Percentiles rank a stretch among this genome's conserved stretches.
Evolutionary conservation across 2,797 vertebrate genomes (phyloP).

Genomic region (Diplodus puntazzo): DNA sequence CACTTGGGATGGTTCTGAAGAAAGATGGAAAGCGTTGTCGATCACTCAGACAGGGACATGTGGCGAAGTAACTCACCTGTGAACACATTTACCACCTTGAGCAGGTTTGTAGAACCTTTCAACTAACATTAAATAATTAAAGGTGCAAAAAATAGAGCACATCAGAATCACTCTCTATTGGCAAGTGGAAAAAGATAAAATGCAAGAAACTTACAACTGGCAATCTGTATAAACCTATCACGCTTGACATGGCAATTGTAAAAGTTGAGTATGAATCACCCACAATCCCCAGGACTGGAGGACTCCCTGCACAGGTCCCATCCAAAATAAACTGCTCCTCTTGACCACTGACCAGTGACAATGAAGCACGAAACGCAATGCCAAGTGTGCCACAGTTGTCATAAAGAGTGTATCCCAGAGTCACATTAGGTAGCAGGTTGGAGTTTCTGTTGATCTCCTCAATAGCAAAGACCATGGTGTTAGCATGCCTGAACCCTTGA

Average conservation of each 20-base stretch:
- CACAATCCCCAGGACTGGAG: conserved; percentile 1
- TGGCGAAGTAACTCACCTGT: not conserved
- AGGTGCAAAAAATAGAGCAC: not conserved
- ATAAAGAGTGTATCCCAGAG: conserved; percentile 55
- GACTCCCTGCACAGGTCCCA: not conserved
- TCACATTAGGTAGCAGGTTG: conserved; percentile 54
- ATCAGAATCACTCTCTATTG: not conserved
- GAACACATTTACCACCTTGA: not conserved
- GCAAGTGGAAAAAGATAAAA: not conserved
- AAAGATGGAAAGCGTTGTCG: not conserved
- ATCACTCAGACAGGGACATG: not conserved
- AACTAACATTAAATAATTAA: not conserved
- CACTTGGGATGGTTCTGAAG: not conserved
- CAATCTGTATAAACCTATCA: not conserved
- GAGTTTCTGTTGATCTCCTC: not conserved
- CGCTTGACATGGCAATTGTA: not conserved
- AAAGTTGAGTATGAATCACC: not conserved
- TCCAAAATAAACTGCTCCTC: not conserved
- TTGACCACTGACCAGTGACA: conserved; percentile 21
- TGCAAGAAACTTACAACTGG: not conserved
- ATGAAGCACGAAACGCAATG: conserved; percentile 64
- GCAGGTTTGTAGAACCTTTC: not conserved
- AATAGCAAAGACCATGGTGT: not conserved
- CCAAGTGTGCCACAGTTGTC: conserved; percentile 66
- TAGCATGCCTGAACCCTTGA: conserved; percentile 46